A percentile compares a stretch with the other conserved stretches of the same genome.
Conservation (phyloP, 2,113 vertebrate genomes). For the Nyctibius bracteatus region DNA sequence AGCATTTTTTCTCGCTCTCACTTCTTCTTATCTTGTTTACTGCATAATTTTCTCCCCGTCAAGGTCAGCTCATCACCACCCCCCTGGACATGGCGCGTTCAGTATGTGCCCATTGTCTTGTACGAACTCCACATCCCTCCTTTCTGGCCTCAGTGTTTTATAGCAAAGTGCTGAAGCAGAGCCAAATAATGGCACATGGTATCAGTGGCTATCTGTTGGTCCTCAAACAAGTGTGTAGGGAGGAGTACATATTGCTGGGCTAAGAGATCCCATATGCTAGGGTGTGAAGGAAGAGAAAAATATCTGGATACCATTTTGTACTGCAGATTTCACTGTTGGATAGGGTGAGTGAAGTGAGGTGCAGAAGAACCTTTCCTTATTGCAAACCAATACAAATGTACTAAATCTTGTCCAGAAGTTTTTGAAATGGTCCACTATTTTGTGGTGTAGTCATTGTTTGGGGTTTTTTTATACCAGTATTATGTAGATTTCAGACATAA, state of each 20-base stretch:
- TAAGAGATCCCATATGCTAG: constrained; percentile 17
- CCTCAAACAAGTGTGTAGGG: background rate
- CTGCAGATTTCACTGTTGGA: background rate
- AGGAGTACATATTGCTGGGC: background rate
- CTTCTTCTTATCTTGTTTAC: too few relatives aligned
- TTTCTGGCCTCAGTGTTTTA: background rate
- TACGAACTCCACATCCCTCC: too few relatives aligned
- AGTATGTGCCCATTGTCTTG: too few relatives aligned
- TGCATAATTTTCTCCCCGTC: too few relatives aligned
- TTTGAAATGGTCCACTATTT: background rate
- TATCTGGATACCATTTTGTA: background rate
- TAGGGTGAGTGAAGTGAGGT: background rate
- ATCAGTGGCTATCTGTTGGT: background rate
- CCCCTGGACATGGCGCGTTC: too few relatives aligned
- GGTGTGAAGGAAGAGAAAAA: background rate
- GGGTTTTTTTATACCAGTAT: background rate
- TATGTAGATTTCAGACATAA: background rate
- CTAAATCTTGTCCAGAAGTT: background rate
- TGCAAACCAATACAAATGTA: background rate
- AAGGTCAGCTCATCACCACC: too few relatives aligned
- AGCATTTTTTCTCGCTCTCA: too few relatives aligned
- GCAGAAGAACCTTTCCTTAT: background rate
- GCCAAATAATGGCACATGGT: background rate
- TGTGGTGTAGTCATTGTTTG: background rate
- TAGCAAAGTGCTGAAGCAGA: background rate